Percentiles rank a stretch among this genome's conserved stretches.
Evolutionary conservation across 1,140 invertebrate genomes (phyloP).

Genomic region (Drosophila parabipectinata): DNA sequence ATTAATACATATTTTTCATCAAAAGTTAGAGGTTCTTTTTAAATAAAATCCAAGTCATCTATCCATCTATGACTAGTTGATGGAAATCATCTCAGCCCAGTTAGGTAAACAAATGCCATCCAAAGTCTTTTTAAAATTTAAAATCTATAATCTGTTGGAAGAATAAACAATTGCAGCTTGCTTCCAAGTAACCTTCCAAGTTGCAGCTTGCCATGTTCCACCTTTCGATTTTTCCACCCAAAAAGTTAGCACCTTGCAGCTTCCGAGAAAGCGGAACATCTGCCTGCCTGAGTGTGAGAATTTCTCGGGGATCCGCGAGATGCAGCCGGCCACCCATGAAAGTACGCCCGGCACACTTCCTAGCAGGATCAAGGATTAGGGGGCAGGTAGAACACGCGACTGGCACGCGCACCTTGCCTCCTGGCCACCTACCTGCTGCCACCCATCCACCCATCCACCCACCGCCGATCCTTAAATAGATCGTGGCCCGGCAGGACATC

Average conservation of each 20-base stretch:
- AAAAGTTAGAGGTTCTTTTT: too few species aligned
- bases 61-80: too few species aligned
- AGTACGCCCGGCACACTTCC: conserved; percentile 72
- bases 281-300: conserved; percentile 50
- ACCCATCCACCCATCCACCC: conserved; percentile 9
- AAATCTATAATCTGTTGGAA: background rate
- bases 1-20: too few species aligned
- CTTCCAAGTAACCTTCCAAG: conserved; percentile 51
- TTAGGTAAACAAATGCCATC: too few species aligned
- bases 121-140: background rate
- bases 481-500: background rate
- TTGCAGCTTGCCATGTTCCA: conserved; percentile 67
- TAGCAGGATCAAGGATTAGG: conserved; percentile 33
- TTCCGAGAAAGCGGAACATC: conserved; percentile 66
- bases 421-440: conserved; percentile 16
- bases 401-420: conserved; percentile 68
- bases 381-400: conserved; percentile 67
- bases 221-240: conserved; percentile 61
- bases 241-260: conserved; percentile 56
- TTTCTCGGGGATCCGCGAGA: conserved; percentile 32
- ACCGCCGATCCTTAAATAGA: conserved; percentile 64
- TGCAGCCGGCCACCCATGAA: conserved; percentile 59
- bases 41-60: too few species aligned
- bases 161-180: conserved; percentile 63
- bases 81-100: too few species aligned